Percentiles rank a stretch among this genome's conserved stretches.
These are phyloP conservation scores for Gymnopithys bicolor DNA, from an alignment of 2,797 vertebrate genomes.

Conservation along the genomic window DNA sequence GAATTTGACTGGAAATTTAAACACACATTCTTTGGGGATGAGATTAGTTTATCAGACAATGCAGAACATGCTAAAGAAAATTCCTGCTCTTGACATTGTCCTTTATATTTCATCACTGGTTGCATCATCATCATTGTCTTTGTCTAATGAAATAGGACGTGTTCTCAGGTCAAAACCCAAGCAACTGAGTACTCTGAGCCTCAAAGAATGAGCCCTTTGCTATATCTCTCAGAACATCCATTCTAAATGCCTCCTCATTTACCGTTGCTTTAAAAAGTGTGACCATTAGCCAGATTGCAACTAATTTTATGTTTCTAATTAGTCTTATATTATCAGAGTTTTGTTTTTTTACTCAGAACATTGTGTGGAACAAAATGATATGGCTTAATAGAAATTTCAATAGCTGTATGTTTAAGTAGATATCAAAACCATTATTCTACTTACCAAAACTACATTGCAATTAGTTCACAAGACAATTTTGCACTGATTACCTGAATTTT, in stretches of 20 bases:
- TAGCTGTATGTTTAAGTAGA: background rate
- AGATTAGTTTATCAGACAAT: background rate
- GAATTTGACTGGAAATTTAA: background rate
- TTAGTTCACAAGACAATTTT: background rate
- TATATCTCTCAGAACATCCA: background rate
- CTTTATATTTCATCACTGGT: background rate
- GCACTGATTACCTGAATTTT: background rate
- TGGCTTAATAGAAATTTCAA: background rate
- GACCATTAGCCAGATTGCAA: background rate
- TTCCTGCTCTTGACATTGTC: background rate
- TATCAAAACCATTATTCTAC: background rate
- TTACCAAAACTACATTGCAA: background rate
- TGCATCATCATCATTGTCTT: background rate
- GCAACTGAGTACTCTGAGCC: background rate
- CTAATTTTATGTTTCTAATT: background rate
- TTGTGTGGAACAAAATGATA: background rate
- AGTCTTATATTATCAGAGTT: background rate
- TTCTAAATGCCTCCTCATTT: background rate
- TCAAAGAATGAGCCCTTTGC: background rate
- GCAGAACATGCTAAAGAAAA: background rate
- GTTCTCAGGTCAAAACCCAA: background rate
- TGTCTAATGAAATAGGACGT: background rate
- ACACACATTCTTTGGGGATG: fast-evolving
- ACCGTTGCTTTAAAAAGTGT: background rate
- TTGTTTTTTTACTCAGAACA: background rate